These are phyloP conservation scores for Ichneumoninae sp. DNA, from an alignment of 2,888 invertebrate species.

Conservation along the genomic window DNA sequence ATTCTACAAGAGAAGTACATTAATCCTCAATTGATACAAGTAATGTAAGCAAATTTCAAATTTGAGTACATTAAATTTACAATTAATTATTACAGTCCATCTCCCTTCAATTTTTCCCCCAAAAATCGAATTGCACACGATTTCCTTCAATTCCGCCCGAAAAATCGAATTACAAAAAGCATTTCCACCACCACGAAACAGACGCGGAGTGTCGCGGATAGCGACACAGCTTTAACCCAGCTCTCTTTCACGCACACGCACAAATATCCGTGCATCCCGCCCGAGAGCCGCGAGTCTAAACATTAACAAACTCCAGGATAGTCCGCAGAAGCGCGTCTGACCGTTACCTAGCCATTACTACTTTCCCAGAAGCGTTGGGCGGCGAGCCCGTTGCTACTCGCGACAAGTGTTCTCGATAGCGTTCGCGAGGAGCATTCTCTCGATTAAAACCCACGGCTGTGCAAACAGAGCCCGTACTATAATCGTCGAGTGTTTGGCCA, in stretches of 20 bases:
- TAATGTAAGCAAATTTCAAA: too few relatives aligned
- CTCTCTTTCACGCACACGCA: background rate
- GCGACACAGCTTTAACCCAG: conserved; percentile 1
- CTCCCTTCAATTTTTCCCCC: too few relatives aligned
- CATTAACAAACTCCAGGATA: conserved; percentile 62
- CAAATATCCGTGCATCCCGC: conserved; percentile 38
- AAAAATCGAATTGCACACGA: too few relatives aligned
- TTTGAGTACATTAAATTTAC: too few relatives aligned
- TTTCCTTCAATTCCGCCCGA: too few relatives aligned
- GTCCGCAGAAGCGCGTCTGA: conserved; percentile 31
- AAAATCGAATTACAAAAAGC: background rate
- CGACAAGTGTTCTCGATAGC: conserved; percentile 51
- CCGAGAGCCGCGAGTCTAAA: conserved; percentile 59
- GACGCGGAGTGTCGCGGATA: background rate
- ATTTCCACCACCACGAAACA: background rate
- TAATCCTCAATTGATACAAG: too few relatives aligned
- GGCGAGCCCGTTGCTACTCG: conserved; percentile 24
- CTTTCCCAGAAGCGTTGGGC: conserved; percentile 33
- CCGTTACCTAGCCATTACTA: background rate
- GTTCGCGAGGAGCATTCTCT: conserved; percentile 20
- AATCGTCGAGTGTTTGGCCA: conserved; percentile 53
- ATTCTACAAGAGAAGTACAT: too few relatives aligned
- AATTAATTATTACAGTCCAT: too few relatives aligned
- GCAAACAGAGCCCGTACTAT: conserved; percentile 43
- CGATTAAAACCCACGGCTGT: conserved; percentile 45